Evolutionary conservation across 1,140 invertebrate species (phyloP).

Genomic region (Phymastichus coffea): DNA sequence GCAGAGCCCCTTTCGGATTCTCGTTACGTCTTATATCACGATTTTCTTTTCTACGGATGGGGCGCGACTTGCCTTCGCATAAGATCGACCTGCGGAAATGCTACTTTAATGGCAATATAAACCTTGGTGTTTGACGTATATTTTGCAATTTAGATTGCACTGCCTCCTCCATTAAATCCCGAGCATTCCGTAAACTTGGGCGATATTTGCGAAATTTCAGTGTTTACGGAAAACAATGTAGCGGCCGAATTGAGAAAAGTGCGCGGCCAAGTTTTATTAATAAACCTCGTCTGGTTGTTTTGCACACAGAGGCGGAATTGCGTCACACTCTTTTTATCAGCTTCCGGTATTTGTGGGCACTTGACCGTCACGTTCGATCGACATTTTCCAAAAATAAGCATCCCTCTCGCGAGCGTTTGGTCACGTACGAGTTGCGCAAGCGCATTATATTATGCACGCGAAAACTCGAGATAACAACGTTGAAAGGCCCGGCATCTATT

Average conservation of each 20-base stretch:
- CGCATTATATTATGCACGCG: not conserved
- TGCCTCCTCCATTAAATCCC: too few relatives aligned
- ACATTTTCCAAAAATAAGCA: conserved; percentile 41
- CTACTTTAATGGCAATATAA: not conserved
- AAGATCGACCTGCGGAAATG: conserved; percentile 14
- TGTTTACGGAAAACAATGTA: too few relatives aligned
- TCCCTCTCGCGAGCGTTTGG: conserved; percentile 25
- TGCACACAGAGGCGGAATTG: conserved; percentile 26
- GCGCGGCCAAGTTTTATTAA: conserved; percentile 22
- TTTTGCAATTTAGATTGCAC: too few relatives aligned
- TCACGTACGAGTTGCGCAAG: conserved; percentile 27
- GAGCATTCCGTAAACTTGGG: too few relatives aligned
- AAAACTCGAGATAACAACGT: not conserved
- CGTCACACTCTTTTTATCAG: conserved; percentile 24
- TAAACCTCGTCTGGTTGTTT: conserved; percentile 32
- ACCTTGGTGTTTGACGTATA: too few relatives aligned
- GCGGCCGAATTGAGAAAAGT: too few relatives aligned
- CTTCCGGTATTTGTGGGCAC: conserved; percentile 28
- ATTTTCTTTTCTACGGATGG: not conserved
- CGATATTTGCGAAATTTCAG: too few relatives aligned
- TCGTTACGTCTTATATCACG: conserved; percentile 13
- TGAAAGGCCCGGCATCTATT: conserved; percentile 11
- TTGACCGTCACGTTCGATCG: conserved; percentile 31
- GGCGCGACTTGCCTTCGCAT: not conserved
- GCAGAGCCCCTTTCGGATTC: not conserved